phyloP scores from a whole-genome alignment of 2,888 invertebrate genomes.

The Spisula subtruncata region DNA sequence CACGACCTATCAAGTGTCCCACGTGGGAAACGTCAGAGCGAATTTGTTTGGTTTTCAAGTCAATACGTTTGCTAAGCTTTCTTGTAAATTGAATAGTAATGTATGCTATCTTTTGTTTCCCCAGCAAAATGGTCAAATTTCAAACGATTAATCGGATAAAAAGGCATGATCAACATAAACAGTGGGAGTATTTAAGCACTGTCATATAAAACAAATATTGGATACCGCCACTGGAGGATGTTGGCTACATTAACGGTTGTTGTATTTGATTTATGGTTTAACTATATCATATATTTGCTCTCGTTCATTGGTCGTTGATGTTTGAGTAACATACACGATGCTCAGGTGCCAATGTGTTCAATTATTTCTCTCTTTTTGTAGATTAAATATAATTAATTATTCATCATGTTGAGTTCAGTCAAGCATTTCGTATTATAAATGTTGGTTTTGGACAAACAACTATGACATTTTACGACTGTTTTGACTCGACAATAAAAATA shows the following conservation, averaged over 20 bases:
- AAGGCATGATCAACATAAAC: neutral
- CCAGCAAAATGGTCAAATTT: slow-evolving; percentile 16
- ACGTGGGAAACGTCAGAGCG: slow-evolving; percentile 23
- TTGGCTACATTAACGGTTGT: neutral
- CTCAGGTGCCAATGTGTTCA: too few species aligned
- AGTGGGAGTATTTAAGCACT: slow-evolving; percentile 5
- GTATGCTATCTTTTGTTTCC: neutral
- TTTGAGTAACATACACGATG: neutral
- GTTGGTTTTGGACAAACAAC: too few species aligned
- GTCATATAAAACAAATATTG: slow-evolving; percentile 19
- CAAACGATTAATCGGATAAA: slow-evolving; percentile 21
- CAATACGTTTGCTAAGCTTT: slow-evolving; percentile 5
- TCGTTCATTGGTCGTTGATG: neutral
- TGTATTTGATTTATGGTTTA: neutral
- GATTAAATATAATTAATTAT: too few species aligned
- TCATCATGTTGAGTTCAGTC: too few species aligned
- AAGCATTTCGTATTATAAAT: too few species aligned
- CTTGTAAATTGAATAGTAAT: slow-evolving; percentile 14
- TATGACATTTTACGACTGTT: too few species aligned
- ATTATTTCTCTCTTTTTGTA: too few species aligned
- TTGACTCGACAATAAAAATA: too few species aligned
- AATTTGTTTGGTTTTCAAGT: slow-evolving; percentile 19
- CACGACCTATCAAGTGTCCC: neutral
- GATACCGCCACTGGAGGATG: neutral
- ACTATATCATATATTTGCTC: neutral